Evolutionary conservation across 2,888 invertebrate species (phyloP).

Genomic region (Tipula lateralis): DNA sequence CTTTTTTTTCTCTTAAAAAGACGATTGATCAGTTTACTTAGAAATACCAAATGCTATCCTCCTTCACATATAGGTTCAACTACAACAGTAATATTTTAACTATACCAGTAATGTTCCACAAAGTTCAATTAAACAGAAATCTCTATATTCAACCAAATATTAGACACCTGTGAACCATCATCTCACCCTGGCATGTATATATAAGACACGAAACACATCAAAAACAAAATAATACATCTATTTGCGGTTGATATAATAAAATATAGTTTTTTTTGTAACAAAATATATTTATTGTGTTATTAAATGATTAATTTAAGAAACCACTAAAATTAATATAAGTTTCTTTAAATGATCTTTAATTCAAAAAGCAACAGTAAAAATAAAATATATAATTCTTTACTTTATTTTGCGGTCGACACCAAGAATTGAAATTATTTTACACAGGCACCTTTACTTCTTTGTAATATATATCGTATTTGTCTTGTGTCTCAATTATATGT

Average conservation of each 20-base stretch:
- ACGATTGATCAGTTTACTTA: too few relatives aligned
- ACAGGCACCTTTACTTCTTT: not conserved
- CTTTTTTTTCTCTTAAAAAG: too few relatives aligned
- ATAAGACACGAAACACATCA: not conserved
- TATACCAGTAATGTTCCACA: too few relatives aligned
- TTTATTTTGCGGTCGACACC: not conserved
- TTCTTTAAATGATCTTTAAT: not conserved
- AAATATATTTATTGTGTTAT: not conserved
- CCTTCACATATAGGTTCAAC: too few relatives aligned
- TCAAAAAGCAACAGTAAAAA: not conserved
- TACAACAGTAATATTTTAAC: too few relatives aligned
- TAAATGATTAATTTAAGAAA: constrained; percentile 11
- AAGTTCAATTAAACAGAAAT: too few relatives aligned
- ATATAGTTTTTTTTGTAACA: not conserved
- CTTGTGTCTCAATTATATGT: not conserved
- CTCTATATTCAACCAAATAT: too few relatives aligned
- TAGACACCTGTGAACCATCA: not conserved
- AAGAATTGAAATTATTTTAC: not conserved
- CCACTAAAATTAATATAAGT: not conserved
- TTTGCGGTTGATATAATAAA: not conserved
- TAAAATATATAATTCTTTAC: not conserved
- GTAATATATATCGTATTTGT: not conserved
- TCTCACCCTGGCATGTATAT: not conserved
- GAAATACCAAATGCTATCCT: too few relatives aligned
- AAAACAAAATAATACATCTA: not conserved